These are phyloP conservation scores for Pteromalus puparum DNA, from an alignment of 1,140 invertebrate genomes.

Conservation along the genomic window DNA sequence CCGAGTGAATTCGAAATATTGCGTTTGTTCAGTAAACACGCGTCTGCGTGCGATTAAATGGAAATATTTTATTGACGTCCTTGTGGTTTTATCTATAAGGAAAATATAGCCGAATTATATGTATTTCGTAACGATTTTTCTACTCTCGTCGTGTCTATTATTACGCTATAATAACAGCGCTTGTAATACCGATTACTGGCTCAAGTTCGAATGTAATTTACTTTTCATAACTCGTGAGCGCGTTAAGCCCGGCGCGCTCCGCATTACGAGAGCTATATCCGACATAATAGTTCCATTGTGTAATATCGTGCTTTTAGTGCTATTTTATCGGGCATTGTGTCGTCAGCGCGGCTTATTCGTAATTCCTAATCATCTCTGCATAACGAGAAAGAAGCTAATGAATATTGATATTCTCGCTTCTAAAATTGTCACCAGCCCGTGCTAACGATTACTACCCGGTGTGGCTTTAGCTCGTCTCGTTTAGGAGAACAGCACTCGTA, in stretches of 20 bases:
- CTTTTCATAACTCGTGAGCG: background rate
- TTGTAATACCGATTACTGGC: background rate
- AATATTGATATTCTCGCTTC: background rate
- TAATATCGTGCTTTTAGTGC: constrained; percentile 5
- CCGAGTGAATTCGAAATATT: background rate
- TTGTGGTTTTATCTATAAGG: too few species aligned
- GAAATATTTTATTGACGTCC: background rate
- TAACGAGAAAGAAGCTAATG: background rate
- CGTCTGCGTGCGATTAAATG: too few species aligned
- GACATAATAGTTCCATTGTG: constrained; percentile 34
- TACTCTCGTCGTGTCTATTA: too few species aligned
- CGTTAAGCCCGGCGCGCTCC: background rate
- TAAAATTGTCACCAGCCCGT: background rate
- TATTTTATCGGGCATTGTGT: constrained; percentile 17
- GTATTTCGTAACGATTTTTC: too few species aligned
- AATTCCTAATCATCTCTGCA: constrained; percentile 21
- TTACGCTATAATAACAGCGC: too few species aligned
- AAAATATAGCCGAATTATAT: too few species aligned
- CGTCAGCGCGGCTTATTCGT: background rate
- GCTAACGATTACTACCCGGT: too few species aligned
- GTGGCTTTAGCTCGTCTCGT: too few species aligned
- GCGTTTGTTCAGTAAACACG: background rate
- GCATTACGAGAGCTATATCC: background rate
- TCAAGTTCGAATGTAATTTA: constrained; percentile 27
- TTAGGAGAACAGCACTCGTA: background rate